phyloP scores from a whole-genome alignment of 2,797 vertebrate genomes.

The Tragelaphus eurycerus region DNA sequence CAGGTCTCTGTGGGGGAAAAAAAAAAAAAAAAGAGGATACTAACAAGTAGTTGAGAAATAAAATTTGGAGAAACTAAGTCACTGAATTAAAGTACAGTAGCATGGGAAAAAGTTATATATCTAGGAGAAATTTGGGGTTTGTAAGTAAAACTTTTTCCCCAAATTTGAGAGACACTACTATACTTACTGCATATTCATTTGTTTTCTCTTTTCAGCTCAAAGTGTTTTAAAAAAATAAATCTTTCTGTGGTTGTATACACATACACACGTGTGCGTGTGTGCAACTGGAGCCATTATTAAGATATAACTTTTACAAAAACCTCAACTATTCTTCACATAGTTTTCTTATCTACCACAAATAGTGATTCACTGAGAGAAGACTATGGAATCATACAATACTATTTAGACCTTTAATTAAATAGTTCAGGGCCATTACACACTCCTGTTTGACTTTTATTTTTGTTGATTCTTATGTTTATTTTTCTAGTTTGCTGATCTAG shows the following conservation, averaged over 20 bases:
- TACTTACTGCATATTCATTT: background rate
- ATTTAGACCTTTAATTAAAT: background rate
- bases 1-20: background rate
- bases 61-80: background rate
- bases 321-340: background rate
- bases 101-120: background rate
- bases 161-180: background rate
- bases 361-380: background rate
- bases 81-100: background rate
- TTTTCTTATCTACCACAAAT: background rate
- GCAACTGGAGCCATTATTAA: background rate
- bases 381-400: background rate
- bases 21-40: background rate
- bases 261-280: no score
- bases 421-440: background rate
- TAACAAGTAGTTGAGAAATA: background rate
- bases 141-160: background rate
- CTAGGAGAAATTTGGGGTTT: background rate
- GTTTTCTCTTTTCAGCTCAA: background rate
- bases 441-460: background rate
- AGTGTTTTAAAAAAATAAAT: background rate
- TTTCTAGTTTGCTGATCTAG: background rate
- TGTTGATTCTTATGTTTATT: background rate
- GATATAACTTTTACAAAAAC: background rate
- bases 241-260: fast-evolving